Conservation (phyloP, 2,888 invertebrate genomes). For the Cheilosia pagana region DNA sequence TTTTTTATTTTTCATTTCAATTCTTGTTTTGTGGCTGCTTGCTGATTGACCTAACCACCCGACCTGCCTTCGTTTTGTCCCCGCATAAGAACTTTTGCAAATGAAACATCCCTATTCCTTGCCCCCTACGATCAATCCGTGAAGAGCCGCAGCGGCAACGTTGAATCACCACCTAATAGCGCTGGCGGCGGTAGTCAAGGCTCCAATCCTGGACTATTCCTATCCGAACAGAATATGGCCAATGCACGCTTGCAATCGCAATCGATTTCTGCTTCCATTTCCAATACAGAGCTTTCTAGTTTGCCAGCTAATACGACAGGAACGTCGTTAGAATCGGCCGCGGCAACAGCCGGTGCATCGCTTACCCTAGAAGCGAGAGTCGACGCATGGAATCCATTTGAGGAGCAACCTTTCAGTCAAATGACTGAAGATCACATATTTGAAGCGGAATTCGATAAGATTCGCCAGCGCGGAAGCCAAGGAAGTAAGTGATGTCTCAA, state of each 20-base stretch:
- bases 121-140: conserved; percentile 89
- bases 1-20: conserved; percentile 56
- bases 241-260: conserved; percentile 73
- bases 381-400: conserved; percentile 94
- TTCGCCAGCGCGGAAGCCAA: conserved; percentile 89
- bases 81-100: conserved; percentile 87
- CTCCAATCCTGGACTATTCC: conserved; percentile 81
- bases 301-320: conserved; percentile 66
- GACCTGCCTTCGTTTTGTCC: conserved; percentile 28
- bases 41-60: conserved; percentile 49
- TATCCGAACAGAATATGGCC: conserved; percentile 78
- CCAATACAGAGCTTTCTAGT: conserved; percentile 76
- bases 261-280: conserved; percentile 80
- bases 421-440: conserved; percentile 92
- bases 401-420: conserved; percentile 89
- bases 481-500: conserved; percentile 86
- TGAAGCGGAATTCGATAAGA: conserved; percentile 92
- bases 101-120: conserved; percentile 89
- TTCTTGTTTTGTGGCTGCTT: conserved; percentile 59
- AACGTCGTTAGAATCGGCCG: conserved; percentile 76
- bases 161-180: conserved; percentile 74
- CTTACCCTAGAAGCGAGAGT: conserved; percentile 80
- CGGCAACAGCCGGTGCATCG: conserved; percentile 63
- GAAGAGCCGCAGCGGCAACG: conserved; percentile 83
- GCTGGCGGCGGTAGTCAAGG: conserved; percentile 75